Evolutionary conservation across 2,797 vertebrate genomes (phyloP).

Genomic region (Trachurus trachurus): DNA sequence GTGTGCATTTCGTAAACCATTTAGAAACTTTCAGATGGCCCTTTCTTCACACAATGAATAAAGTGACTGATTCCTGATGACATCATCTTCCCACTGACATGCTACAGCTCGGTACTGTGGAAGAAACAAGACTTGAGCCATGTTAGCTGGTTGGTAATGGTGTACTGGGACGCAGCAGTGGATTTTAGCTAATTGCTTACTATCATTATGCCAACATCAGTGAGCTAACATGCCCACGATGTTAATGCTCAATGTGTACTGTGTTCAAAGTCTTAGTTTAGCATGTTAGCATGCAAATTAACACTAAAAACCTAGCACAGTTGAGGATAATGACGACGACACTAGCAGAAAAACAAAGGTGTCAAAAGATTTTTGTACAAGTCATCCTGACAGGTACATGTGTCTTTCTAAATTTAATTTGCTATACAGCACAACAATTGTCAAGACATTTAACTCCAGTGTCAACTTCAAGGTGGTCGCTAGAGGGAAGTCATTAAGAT

Average conservation of each 20-base stretch:
- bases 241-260: neutral
- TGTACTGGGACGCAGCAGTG: neutral
- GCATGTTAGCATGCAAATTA: neutral
- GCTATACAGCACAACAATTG: neutral
- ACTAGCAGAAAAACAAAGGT: neutral
- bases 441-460: neutral
- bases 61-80: neutral
- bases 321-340: neutral
- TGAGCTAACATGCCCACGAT: neutral
- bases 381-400: neutral
- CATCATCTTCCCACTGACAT: neutral
- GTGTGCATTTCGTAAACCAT: conserved; percentile 1
- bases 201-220: neutral
- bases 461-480: neutral
- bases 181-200: neutral
- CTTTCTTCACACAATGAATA: neutral
- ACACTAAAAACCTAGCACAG: neutral
- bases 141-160: neutral
- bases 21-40: neutral
- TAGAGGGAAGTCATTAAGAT: conserved; percentile 5
- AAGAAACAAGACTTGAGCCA: neutral
- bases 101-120: neutral
- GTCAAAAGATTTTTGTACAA: too few species aligned
- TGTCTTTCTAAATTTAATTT: neutral
- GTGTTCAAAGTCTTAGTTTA: neutral